Percentiles rank a stretch among this genome's conserved stretches.
These are phyloP conservation scores for Umimayanthus kanabou DNA, from an alignment of 92 coral and sea anemone genomes.

Conservation along the genomic window DNA sequence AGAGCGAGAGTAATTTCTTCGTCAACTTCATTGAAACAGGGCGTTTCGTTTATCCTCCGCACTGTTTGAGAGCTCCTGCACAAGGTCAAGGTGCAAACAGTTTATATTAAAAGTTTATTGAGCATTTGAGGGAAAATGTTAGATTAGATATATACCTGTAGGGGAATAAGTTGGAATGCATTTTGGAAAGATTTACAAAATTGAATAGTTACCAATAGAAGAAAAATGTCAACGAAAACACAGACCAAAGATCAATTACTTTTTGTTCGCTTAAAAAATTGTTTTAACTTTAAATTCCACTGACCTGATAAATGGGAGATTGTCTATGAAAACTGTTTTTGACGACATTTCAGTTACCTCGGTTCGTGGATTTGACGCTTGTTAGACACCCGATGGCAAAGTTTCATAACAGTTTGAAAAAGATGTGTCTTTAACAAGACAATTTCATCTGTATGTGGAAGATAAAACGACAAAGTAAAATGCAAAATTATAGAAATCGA, in stretches of 20 bases:
- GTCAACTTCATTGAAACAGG: slow-evolving; percentile 7
- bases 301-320: slow-evolving; percentile 39
- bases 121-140: background rate
- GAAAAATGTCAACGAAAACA: background rate
- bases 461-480: background rate
- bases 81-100: background rate
- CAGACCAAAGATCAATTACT: too few relatives aligned
- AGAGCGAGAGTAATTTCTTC: slow-evolving; percentile 14
- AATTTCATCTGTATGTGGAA: background rate
- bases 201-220: background rate
- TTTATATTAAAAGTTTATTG: too few relatives aligned
- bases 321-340: slow-evolving; percentile 27
- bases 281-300: background rate
- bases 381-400: background rate
- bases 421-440: background rate
- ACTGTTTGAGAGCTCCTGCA: slow-evolving; percentile 40
- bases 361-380: background rate
- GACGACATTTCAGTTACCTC: slow-evolving; percentile 17
- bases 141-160: too few relatives aligned
- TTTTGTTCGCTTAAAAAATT: background rate
- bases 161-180: background rate
- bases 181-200: background rate
- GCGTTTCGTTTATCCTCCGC: slow-evolving; percentile 4
- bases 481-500: background rate
- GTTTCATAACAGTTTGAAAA: background rate